Evolutionary conservation across 2,113 vertebrate genomes (phyloP), one percentile per base, ranked within the genome.

Genomic region (Ailurus styani): DNA sequence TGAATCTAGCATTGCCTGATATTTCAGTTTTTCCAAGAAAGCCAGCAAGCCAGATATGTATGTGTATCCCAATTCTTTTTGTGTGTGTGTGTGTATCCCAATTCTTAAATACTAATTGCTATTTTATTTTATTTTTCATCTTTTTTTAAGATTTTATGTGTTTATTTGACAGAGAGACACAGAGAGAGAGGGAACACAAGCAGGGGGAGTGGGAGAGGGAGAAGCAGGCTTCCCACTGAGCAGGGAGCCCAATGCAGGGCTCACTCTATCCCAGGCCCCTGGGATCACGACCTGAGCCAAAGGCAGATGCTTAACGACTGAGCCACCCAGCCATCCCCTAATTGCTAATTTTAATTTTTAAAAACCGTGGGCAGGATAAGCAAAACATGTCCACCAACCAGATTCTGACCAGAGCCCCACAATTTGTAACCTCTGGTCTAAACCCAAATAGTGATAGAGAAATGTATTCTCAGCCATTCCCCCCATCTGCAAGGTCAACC

Each of bases 351-450:
- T 60, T 57, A 85, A 52, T 72, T 75, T 93, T 93, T 77, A 68
- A 31, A 77, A 78, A 31, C 10, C 13, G 57, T 70, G 42, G 68
- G 21, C 20, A 72, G n/a, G 37, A 81, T 27, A 96, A 94, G n/a
- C 37, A 95, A 88, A 91, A 87, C 52, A 93, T 62, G 27, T 83
- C 82, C 23, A 47, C 47, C 73, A 73, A 42, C 47, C 81, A 87
- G 93, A 87, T 87, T 87, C 75, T 66, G 52, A 81, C 62, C 37
- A 84, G 62, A 90, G 40, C 42, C 81, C 87, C 29, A 84, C 42
- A 77, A 55, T 96, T 82, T 96, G 75, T 37, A 90, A 90, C 45
- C 88, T 94, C 85, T 86, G 82, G 42, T 78, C 70, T 40, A 94
- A 95, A 91, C 88, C 88, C 64, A 83, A 77, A 93, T 27, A 95